Evolutionary conservation across 2,113 vertebrate species (phyloP), one percentile per base, ranked within the genome.

Genomic region (Hippocampus mohnikei): DNA sequence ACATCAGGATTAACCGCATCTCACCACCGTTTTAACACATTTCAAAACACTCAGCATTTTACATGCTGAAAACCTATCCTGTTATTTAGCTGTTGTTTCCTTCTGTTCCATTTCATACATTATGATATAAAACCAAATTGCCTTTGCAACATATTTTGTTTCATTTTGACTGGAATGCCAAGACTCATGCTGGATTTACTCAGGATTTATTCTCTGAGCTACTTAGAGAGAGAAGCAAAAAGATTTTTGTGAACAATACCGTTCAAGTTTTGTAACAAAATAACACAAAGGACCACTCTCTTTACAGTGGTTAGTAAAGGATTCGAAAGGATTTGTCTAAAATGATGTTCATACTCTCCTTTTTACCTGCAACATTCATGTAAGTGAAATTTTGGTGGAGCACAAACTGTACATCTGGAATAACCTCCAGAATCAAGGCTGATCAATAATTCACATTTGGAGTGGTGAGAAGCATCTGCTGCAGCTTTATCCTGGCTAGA

Each of bases 381-480:
- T 23, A 25, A 16, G 42, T 46, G 5, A 44, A 16, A 15, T 46
- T 65, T 25, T 25, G 7, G 42, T 27, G 6, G 63, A 46, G 23
- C 41, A 25, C 13, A 27, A 40, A 8, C 13, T 25, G 40, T 64
- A 42, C 40, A 40, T 42, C 40, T 64, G 11, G 37, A 42, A 65
- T 25, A 27, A 25, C 41, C 46, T 62, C 33, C 64, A 61, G 63
- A 81, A 64, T 74, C 37, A 70, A 52, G 79, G 55, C 67, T 23
- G 62, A 72, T 84, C 76, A 84, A 82, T 89, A 20, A 82, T 85
- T 83, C 68, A 86, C 64, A 40, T 29, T 37, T 66, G 40, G 61
- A 73, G 66, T 67, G 74, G 48, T 78, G 82, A 76, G 55, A 65
- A 79, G 78, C 84, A 88, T 80, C 79, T 80, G 85, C 67, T 59